These are phyloP conservation scores for Hipposideros larvatus DNA, from an alignment of 2,797 vertebrate genomes.

Conservation along the genomic window DNA sequence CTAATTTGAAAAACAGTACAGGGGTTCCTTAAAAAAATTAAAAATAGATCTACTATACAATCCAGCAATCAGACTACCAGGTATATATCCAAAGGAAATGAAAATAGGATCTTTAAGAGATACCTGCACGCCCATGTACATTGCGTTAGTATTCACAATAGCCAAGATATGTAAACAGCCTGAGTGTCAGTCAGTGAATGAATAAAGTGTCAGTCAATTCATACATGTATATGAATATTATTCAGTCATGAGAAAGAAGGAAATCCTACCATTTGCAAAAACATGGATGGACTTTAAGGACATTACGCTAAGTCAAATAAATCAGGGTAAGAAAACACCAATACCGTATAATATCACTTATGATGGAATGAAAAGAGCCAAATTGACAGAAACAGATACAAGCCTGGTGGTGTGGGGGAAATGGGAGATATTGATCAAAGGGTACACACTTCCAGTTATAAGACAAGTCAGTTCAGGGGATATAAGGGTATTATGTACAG, in stretches of 20 bases:
- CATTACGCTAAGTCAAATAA: background rate
- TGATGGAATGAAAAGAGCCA: background rate
- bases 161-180: background rate
- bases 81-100: background rate
- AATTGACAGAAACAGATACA: background rate
- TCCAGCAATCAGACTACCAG: background rate
- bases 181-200: background rate
- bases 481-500: background rate
- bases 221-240: too few relatives aligned
- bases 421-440: background rate
- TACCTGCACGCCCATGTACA: background rate
- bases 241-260: background rate
- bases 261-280: background rate
- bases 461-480: background rate
- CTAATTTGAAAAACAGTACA: background rate
- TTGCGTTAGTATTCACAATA: background rate
- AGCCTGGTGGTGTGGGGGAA: background rate
- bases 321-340: background rate
- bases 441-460: background rate
- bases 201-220: background rate
- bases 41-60: background rate
- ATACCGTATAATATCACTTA: background rate
- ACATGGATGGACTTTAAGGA: background rate
- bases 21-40: background rate
- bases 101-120: background rate